Base-by-base conservation (phyloP, 2,888 invertebrate genomes). In the Lycophotia porphyrea region DNA sequence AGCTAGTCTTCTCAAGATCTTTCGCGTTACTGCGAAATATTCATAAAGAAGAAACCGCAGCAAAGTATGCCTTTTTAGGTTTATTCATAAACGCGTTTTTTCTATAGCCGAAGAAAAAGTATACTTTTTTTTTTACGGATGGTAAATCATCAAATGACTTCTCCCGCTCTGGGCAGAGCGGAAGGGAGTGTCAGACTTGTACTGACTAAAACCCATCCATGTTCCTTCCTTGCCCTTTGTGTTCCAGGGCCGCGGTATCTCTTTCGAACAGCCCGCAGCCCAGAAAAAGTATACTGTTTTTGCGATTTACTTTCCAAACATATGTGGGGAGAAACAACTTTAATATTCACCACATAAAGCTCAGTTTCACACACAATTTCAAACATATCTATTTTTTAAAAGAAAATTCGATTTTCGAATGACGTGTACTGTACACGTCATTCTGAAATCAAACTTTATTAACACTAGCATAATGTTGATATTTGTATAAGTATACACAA, bases 11-110 rank as follows among this genome's bases (percentile, higher is more conserved):
- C 60, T 44, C 34, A 52, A 81, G 82, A 78, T 78, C 49, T 49
- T 77, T 39, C 13, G 27, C 58, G 44, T 44, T 60, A 65, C 18
- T 42, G 39, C 65, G 21, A 83, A 70, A 83, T 80, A 67, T 78
- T 76, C 61, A 74, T 78, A 64, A 66, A 42, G 7, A 21, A 34
- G 42, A n/a, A 52, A 63, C 36, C 18, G 58, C 73, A 47, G 31
- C 5, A 31, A 34, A 65, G 11, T 74, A 34, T 52, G 49, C 18
- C 61, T 76, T 67, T 47, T 66, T 44, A 55, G 5, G 52, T 66
- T 39, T 27, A 63, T 76, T 49, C 42, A 47, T 27, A 67, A 47
- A 24, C n/a, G 60, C n/a, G 80, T 58, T 64, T 0, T 24, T 71
- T 44, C 2, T 58, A 44, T 39, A 27, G 4, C 18, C n/a, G 15